phyloP scores from a whole-genome alignment of 2,888 invertebrate species.

The Ophonus ardosiacus region DNA sequence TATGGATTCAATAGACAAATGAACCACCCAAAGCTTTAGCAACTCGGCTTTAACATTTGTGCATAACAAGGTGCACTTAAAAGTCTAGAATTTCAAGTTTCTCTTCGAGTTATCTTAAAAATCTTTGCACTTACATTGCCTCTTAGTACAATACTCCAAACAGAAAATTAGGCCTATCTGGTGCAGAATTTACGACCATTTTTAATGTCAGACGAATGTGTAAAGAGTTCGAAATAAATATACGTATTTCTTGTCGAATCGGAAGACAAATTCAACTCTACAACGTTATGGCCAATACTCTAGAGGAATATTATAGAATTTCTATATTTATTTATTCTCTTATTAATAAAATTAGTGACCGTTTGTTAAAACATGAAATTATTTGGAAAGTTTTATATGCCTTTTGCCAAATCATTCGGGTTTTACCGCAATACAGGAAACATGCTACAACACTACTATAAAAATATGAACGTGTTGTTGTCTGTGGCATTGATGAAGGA shows the following conservation, averaged over 20 bases:
- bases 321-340: not conserved
- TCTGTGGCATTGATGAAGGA: not conserved
- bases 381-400: not conserved
- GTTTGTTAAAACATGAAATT: not conserved
- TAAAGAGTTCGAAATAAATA: not conserved
- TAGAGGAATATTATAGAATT: conserved; percentile 1
- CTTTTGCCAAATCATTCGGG: not conserved
- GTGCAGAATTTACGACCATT: conserved; percentile 15
- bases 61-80: conserved; percentile 1
- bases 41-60: not conserved
- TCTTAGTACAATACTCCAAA: too few species aligned
- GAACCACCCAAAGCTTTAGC: not conserved
- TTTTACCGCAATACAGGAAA: too few species aligned
- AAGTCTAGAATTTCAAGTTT: conserved; percentile 19
- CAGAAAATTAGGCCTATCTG: conserved; percentile 6
- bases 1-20: not conserved
- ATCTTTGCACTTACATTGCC: conserved; percentile 2
- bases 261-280: conserved; percentile 7
- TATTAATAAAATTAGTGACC: too few species aligned
- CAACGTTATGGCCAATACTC: not conserved
- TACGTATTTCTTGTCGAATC: not conserved
- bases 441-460: not conserved
- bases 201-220: not conserved
- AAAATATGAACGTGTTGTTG: not conserved
- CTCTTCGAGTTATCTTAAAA: not conserved